Conservation (phyloP, 1,140 invertebrate species). For the Tetramorium simillimum region DNA sequence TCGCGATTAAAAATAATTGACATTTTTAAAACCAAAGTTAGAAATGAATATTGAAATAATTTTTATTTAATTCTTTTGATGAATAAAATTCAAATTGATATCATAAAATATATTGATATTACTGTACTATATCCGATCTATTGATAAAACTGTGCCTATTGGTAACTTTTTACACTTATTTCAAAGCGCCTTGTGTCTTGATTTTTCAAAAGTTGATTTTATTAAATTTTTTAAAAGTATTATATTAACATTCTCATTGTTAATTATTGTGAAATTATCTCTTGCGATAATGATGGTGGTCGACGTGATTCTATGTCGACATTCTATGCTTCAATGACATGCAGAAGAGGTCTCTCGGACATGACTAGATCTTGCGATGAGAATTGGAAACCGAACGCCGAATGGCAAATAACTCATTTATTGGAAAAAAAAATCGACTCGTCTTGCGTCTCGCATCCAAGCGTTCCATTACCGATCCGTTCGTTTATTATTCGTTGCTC, state of each 20-base stretch:
- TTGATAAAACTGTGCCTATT: not conserved
- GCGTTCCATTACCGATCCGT: slow-evolving; percentile 43
- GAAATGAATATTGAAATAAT: not conserved
- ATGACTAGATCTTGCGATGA: slow-evolving; percentile 9
- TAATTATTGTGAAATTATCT: not conserved
- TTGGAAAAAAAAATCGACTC: slow-evolving; percentile 17
- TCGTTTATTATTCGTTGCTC: slow-evolving; percentile 59
- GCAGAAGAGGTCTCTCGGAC: not conserved
- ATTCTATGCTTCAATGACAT: not conserved
- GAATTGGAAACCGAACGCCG: not conserved
- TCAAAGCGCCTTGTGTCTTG: not conserved
- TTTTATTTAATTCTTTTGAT: not conserved
- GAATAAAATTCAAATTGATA: not conserved
- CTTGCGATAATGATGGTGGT: not conserved
- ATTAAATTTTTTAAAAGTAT: not conserved
- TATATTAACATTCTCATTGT: not conserved
- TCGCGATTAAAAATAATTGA: not conserved
- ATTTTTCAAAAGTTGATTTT: not conserved
- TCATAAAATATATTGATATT: not conserved
- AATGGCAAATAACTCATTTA: slow-evolving; percentile 48
- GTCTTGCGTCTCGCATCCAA: slow-evolving; percentile 12
- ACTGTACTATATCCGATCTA: no score
- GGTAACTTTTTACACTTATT: not conserved
- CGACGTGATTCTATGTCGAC: not conserved
- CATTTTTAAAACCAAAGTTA: not conserved